Conservation (phyloP, 2,797 vertebrate species). For the Octomys mimax region DNA sequence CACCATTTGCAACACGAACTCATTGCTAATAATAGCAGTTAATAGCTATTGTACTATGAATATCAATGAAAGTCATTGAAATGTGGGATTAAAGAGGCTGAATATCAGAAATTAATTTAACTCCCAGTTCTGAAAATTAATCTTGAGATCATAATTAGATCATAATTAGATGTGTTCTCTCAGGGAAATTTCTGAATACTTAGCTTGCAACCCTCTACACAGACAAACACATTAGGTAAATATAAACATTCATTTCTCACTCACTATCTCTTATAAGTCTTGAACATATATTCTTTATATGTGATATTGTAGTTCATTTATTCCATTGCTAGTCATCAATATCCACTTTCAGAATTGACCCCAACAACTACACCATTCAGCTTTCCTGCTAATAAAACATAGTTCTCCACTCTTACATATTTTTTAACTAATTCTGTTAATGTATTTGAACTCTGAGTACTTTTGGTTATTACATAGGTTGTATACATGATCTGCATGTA, state of each 20-base stretch:
- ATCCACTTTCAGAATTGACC: background rate
- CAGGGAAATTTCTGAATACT: background rate
- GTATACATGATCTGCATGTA: background rate
- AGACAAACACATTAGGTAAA: background rate
- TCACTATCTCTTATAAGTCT: background rate
- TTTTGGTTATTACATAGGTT: background rate
- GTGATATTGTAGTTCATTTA: background rate
- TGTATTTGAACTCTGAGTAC: background rate
- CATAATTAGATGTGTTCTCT: background rate
- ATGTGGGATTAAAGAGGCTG: conserved; percentile 30
- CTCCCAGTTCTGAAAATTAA: background rate
- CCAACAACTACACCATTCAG: background rate
- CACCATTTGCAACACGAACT: background rate
- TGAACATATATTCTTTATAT: background rate
- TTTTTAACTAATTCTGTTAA: background rate
- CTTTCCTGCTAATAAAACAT: background rate
- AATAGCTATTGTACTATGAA: background rate
- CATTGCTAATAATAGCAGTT: background rate
- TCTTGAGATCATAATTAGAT: background rate
- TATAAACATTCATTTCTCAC: background rate
- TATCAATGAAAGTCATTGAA: conserved; percentile 20
- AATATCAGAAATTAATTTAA: conserved; percentile 37
- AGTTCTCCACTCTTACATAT: background rate
- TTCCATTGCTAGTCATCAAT: background rate
- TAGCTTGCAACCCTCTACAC: background rate